Base-by-base conservation (phyloP, 1,140 invertebrate species). In the Hormaphis cornu region DNA sequence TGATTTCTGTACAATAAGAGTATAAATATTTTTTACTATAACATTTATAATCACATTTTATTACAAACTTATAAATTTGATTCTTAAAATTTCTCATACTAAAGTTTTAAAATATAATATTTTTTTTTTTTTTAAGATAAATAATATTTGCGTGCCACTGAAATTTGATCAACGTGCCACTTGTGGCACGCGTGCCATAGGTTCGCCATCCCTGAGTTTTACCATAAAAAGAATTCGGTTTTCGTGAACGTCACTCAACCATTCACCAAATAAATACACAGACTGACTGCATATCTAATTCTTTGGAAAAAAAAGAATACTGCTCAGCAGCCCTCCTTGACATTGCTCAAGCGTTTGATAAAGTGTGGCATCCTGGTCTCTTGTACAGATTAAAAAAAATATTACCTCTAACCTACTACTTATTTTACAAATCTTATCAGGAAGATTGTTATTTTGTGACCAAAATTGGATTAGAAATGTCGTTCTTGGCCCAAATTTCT, bases 261-360 rank as follows among this genome's bases (percentile, higher is more conserved):
- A 35, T 70, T 26, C 22, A 70, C 7, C 69, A 70, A 35, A 7
- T 44, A 18, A 52, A 70, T 35, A 40, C 52, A 16, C 20, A 58
- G 2, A 20, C 26, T 18, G 30, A 42, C 33, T 28, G 22, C 8
- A 58, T 70, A 7, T 24, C 18, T 14, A 8, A 33, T 16, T 37
- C 69, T 2, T 37, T 70, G 6, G 69, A 70, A 69, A 37, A 48
- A 48, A 69, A 69, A 35, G 5, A 58, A 26, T 74, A 71, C 50
- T 75, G 73, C 61, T 72, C 71, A 46, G 75, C 71, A 9, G 73
- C 75, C 1, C 75, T 77, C 46, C 70, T 78, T 2, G 76, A 79
- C 37, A 73, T 78, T 0, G 46, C 72, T 26, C 75, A 77, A 70
- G 76, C 78, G 76, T 78, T 46, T 48, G 71, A 75, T 42, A 73